Evolutionary conservation across 1,140 invertebrate genomes (phyloP).

Genomic region (Grapholita molesta): DNA sequence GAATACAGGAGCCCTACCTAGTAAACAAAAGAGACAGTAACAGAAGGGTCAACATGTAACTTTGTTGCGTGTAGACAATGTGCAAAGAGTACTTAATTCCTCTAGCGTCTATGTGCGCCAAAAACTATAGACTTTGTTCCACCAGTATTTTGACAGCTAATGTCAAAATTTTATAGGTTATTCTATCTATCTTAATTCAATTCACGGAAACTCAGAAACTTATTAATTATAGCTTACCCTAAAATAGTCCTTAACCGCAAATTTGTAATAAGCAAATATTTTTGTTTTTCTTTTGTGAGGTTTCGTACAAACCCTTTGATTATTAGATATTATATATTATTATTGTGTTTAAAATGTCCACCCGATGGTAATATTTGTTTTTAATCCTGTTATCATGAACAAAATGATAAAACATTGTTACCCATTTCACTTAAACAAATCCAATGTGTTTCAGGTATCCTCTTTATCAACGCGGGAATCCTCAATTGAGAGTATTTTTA

Average conservation of each 20-base stretch:
- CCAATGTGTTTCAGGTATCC: slow-evolving; percentile 83
- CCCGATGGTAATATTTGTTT: slow-evolving; percentile 45
- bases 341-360: slow-evolving; percentile 47
- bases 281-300: too few relatives aligned
- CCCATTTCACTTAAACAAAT: not conserved
- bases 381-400: not conserved
- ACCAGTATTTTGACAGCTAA: slow-evolving; percentile 22
- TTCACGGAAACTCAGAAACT: too few relatives aligned
- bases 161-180: slow-evolving; percentile 28
- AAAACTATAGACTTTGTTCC: not conserved
- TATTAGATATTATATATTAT: too few relatives aligned
- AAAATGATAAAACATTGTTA: not conserved
- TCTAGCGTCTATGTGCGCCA: not conserved
- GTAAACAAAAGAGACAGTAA: not conserved
- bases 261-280: too few relatives aligned
- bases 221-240: too few relatives aligned
- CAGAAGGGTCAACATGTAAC: not conserved
- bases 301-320: too few relatives aligned
- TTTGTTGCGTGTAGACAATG: not conserved
- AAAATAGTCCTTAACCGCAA: too few relatives aligned
- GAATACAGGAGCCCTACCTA: not conserved
- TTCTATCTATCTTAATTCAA: not conserved
- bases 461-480: slow-evolving; percentile 92
- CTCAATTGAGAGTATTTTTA: slow-evolving; percentile 92
- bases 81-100: not conserved